Conservation (phyloP, 2,888 invertebrate genomes). For the Tillus elongatus region DNA sequence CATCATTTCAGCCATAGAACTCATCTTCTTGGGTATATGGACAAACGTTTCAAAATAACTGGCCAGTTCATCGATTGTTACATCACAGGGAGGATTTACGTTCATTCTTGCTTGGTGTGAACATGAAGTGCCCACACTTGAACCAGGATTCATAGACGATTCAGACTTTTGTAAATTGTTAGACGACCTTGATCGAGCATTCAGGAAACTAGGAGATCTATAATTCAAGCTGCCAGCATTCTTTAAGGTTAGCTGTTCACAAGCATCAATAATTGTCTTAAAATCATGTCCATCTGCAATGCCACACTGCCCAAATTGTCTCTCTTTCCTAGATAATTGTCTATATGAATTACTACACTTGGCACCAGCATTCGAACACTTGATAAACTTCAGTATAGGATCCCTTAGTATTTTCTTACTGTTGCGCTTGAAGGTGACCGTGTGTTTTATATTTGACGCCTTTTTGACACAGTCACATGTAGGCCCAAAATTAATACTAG, state of each 20-base stretch:
- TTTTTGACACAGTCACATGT: conserved; percentile 32
- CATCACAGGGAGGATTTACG: conserved; percentile 64
- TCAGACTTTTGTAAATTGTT: conserved; percentile 17
- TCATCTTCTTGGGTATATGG: conserved; percentile 96
- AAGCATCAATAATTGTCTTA: conserved; percentile 38
- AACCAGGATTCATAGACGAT: conserved; percentile 15
- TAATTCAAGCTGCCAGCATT: conserved; percentile 24
- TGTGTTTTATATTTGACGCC: conserved; percentile 29
- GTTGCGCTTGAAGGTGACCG: conserved; percentile 31
- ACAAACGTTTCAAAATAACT: conserved; percentile 93
- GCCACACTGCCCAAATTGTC: conserved; percentile 33
- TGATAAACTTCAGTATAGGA: conserved; percentile 48
- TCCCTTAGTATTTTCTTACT: conserved; percentile 47
- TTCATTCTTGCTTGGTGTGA: conserved; percentile 64
- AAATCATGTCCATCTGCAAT: conserved; percentile 35
- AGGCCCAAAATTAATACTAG: conserved; percentile 35
- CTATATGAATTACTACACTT: conserved; percentile 14
- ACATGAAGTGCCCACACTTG: conserved; percentile 46
- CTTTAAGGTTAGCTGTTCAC: conserved; percentile 37
- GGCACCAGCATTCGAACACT: conserved; percentile 27
- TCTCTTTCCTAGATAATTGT: conserved; percentile 21
- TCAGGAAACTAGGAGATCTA: conserved; percentile 32
- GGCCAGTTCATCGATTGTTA: conserved; percentile 88
- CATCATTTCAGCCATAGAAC: conserved; percentile 97
- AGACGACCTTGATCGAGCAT: conserved; percentile 24